Percentiles rank a stretch among this genome's conserved stretches.
phyloP scores from a whole-genome alignment of 2,113 vertebrate genomes.

The Leucosticte australis region DNA sequence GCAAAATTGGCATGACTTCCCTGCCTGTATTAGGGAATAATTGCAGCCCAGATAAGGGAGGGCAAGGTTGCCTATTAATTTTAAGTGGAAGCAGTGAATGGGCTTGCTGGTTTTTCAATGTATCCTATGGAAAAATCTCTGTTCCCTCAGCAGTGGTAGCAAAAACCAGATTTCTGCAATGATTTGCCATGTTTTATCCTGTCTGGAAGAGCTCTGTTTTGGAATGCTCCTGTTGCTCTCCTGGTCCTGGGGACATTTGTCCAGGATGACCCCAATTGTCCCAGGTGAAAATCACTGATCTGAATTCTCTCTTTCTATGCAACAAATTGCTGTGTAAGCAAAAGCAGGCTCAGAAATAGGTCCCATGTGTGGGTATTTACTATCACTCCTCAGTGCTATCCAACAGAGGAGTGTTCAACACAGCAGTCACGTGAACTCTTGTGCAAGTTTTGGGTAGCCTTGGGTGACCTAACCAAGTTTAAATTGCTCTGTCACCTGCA shows the following conservation, averaged over 20 bases:
- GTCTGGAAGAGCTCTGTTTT: background rate
- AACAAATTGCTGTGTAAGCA: background rate
- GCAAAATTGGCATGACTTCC: constrained; percentile 36
- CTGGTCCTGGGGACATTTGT: background rate
- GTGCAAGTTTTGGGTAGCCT: background rate
- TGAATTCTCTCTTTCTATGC: background rate
- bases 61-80: constrained; percentile 36
- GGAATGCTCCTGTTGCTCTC: background rate
- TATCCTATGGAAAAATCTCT: background rate
- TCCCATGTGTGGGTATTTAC: background rate
- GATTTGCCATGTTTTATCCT: background rate
- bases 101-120: background rate
- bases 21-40: constrained; percentile 25
- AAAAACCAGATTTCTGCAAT: background rate
- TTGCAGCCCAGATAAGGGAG: constrained; percentile 20
- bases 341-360: fast-evolving
- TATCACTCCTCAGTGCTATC: background rate
- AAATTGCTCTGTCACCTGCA: background rate
- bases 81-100: background rate
- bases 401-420: background rate
- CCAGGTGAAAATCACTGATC: background rate
- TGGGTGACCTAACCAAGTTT: background rate
- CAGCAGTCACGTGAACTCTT: fast-evolving
- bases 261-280: background rate
- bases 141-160: background rate